phyloP scores from a whole-genome alignment of 2,797 vertebrate genomes.

The Microchirus variegatus region DNA sequence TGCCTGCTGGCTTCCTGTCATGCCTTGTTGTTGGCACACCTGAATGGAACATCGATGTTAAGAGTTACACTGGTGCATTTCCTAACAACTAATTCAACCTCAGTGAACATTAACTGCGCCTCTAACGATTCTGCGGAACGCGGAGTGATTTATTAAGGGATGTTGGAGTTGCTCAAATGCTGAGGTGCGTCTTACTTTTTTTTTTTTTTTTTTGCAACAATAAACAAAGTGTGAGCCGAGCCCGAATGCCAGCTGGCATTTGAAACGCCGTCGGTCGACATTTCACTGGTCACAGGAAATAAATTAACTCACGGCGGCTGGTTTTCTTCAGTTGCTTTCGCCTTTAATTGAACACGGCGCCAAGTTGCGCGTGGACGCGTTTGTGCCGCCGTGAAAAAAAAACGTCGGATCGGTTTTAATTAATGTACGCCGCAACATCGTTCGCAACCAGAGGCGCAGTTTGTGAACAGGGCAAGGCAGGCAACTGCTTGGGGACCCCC shows the following conservation, averaged over 20 bases:
- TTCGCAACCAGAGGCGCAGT: no score
- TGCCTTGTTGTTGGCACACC: constrained; percentile 34
- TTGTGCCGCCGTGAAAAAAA: constrained; percentile 15
- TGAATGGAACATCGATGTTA: constrained; percentile 43
- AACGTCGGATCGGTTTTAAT: constrained; percentile 11
- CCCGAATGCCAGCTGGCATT: constrained; percentile 60
- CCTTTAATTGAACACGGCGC: constrained; percentile 13
- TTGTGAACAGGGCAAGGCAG: no score
- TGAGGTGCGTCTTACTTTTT: constrained; percentile 37
- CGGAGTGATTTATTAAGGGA: constrained; percentile 43
- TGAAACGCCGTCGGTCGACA: constrained; percentile 67
- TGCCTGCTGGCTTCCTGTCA: constrained; percentile 41
- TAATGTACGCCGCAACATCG: constrained; percentile 20
- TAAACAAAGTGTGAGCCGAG: constrained; percentile 42
- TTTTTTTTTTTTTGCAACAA: constrained; percentile 35
- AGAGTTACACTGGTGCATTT: constrained; percentile 48
- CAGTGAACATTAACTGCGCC: constrained; percentile 21
- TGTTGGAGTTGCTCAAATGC: constrained; percentile 18
- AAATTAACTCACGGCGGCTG: constrained; percentile 55
- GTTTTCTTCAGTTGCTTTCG: constrained; percentile 31
- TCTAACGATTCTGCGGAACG: constrained; percentile 21
- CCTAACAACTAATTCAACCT: constrained; percentile 30
- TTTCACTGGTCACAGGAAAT: constrained; percentile 57
- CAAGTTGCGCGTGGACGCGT: constrained; percentile 11
- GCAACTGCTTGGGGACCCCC: no score